Evolutionary conservation across 1,140 invertebrate species (phyloP).

Genomic region (Panagrolaimus sp.): DNA sequence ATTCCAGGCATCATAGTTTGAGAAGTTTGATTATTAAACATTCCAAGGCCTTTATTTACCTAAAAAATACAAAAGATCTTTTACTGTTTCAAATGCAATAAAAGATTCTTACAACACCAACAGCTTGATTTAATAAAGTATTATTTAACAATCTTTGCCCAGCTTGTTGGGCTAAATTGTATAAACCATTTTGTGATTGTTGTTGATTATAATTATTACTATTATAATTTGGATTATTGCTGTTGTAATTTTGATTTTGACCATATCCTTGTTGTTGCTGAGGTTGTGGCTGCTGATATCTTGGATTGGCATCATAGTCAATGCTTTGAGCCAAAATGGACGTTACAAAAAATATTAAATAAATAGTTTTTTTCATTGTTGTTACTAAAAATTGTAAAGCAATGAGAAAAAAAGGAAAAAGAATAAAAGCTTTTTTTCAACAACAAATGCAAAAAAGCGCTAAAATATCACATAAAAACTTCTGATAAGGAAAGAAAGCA

Average conservation of each 20-base stretch:
- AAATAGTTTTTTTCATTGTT: neutral
- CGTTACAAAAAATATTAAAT: conserved; percentile 7
- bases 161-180: neutral
- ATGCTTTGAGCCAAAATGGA: neutral
- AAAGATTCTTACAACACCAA: neutral
- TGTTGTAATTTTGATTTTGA: neutral
- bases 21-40: neutral
- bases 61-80: neutral
- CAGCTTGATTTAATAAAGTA: neutral
- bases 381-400: too few species aligned
- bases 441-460: too few species aligned
- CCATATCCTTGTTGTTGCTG: neutral
- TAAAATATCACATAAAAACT: too few species aligned
- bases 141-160: neutral
- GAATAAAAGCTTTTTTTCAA: too few species aligned
- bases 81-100: neutral
- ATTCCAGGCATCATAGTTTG: neutral
- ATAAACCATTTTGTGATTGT: conserved; percentile 1
- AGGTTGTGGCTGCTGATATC: neutral
- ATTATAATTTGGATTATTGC: neutral
- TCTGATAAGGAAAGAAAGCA: too few species aligned
- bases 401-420: too few species aligned
- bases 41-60: neutral
- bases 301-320: neutral
- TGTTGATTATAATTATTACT: neutral